phyloP scores from a whole-genome alignment of 2,888 invertebrate species.

The Globia sparganii region DNA sequence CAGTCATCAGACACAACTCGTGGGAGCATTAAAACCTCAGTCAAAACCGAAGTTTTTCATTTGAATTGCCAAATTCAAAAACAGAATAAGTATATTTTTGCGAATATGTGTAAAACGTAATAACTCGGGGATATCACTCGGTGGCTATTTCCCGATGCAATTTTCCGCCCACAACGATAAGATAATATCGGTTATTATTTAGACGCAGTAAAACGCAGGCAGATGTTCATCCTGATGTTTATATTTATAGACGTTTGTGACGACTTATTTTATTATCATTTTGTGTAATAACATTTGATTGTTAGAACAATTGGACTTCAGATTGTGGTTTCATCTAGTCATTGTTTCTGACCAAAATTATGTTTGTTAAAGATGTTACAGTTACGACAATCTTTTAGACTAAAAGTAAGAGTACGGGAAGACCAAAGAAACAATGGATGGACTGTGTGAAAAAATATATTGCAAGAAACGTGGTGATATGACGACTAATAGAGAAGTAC shows the following conservation, averaged over 20 bases:
- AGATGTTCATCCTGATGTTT: constrained; percentile 67
- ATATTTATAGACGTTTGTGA: constrained; percentile 63
- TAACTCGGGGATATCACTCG: constrained; percentile 46
- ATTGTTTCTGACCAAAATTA: not conserved
- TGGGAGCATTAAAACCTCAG: constrained; percentile 27
- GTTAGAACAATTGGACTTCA: constrained; percentile 30
- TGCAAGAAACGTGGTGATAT: not conserved
- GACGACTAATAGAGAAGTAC: no score
- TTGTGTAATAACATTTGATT: constrained; percentile 52
- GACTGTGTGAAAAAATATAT: not conserved
- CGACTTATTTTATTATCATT: constrained; percentile 63
- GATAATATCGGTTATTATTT: constrained; percentile 65
- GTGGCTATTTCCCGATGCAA: constrained; percentile 77
- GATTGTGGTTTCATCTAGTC: constrained; percentile 7
- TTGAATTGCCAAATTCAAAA: constrained; percentile 24
- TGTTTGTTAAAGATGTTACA: not conserved
- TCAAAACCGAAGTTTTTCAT: constrained; percentile 33
- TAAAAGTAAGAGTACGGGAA: not conserved
- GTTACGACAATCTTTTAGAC: not conserved
- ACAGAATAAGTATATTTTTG: constrained; percentile 31
- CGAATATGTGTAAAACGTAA: constrained; percentile 45
- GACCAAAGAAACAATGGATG: not conserved
- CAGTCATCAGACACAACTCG: constrained; percentile 21
- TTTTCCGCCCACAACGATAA: constrained; percentile 68
- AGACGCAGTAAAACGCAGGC: constrained; percentile 66